Percentiles rank a stretch among this genome's conserved stretches.
Evolutionary conservation across 1,140 invertebrate species (phyloP).

Genomic region (Diprion similis): DNA sequence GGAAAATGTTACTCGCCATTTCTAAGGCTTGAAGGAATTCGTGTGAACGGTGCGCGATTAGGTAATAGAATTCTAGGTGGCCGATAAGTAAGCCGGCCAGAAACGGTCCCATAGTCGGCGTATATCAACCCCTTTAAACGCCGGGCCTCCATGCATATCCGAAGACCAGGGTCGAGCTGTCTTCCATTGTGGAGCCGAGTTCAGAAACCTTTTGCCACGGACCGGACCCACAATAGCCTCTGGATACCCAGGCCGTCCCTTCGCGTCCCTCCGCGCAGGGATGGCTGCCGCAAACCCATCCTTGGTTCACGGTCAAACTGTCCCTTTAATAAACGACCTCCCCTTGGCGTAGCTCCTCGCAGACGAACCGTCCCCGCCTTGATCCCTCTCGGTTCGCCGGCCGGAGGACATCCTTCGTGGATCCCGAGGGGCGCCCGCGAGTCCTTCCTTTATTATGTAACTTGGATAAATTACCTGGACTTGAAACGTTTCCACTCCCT

Average conservation of each 20-base stretch:
- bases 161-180: not conserved
- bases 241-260: not conserved
- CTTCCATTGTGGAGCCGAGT: not conserved
- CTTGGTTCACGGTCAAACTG: constrained; percentile 35
- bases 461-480: not conserved
- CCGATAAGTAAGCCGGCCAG: not conserved
- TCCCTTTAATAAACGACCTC: constrained; percentile 31
- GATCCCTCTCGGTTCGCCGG: constrained; percentile 25
- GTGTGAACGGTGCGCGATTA: too few species aligned
- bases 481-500: too few species aligned
- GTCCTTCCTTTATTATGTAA: constrained; percentile 6
- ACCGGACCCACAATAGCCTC: constrained; percentile 3
- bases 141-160: constrained; percentile 1
- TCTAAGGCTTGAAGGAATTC: too few species aligned
- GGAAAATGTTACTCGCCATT: too few species aligned
- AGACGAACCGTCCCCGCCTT: constrained; percentile 26
- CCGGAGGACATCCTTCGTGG: constrained; percentile 17
- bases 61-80: too few species aligned
- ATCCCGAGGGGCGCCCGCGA: not conserved
- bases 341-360: constrained; percentile 18
- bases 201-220: not conserved
- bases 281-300: not conserved
- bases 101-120: not conserved
- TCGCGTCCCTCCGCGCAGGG: not conserved
- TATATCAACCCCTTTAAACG: constrained; percentile 7